Percentiles rank a stretch among this genome's conserved stretches.
Evolutionary conservation across 2,888 invertebrate species (phyloP).

Genomic region (Lasioglossum oenotherae): DNA sequence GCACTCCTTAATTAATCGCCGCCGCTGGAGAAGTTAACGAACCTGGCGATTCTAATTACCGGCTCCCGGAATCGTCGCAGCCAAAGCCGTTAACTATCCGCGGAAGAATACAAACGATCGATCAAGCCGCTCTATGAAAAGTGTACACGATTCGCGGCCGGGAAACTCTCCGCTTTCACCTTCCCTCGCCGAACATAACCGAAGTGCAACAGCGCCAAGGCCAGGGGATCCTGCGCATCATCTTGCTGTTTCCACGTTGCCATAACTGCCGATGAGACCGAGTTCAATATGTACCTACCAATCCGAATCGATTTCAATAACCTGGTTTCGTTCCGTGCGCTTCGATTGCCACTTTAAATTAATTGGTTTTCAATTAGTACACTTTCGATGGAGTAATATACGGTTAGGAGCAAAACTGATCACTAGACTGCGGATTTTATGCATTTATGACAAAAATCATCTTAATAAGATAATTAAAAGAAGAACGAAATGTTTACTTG

Average conservation of each 20-base stretch:
- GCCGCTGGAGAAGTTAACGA: background rate
- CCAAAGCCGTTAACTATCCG: background rate
- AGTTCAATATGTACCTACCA: constrained; percentile 2
- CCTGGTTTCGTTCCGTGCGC: background rate
- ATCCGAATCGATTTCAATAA: background rate
- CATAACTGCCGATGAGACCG: background rate
- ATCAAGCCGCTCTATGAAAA: background rate
- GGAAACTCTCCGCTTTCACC: constrained; percentile 14
- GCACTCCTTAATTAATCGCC: background rate
- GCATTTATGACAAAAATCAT: no score
- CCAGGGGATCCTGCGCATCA: background rate
- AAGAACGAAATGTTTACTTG: no score
- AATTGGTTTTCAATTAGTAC: background rate
- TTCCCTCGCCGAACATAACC: background rate
- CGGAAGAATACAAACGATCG: constrained; percentile 8
- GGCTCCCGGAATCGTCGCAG: background rate
- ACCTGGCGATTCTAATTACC: background rate
- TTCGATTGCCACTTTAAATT: background rate
- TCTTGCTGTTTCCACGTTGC: background rate
- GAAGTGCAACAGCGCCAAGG: background rate
- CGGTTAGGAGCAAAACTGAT: background rate
- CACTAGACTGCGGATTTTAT: no score
- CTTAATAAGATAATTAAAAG: no score
- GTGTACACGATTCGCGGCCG: background rate
- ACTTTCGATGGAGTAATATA: background rate